These are phyloP conservation scores for Philonicus albiceps DNA, from an alignment of 2,888 invertebrate genomes.

Conservation along the genomic window DNA sequence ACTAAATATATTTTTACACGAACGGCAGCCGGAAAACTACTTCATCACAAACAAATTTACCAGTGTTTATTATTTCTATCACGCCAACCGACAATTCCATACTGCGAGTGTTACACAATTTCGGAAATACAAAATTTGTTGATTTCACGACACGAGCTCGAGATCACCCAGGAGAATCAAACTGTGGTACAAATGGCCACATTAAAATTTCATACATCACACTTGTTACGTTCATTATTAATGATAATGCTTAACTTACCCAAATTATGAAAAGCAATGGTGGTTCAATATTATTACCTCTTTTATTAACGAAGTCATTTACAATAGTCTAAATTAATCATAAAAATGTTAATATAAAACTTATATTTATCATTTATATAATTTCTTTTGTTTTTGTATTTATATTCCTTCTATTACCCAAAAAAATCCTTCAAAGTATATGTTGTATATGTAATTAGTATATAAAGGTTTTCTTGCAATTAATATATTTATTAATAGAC, in stretches of 20 bases:
- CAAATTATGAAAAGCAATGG: neutral
- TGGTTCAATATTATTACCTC: conserved; percentile 31
- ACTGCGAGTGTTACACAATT: too few relatives aligned
- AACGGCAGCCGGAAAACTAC: too few relatives aligned
- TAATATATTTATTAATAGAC: conserved; percentile 25
- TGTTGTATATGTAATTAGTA: conserved; percentile 39
- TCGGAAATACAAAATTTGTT: too few relatives aligned
- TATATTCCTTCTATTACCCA: conserved; percentile 37
- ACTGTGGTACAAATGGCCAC: too few relatives aligned
- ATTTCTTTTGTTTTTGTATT: conserved; percentile 36
- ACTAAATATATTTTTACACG: too few relatives aligned
- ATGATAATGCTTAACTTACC: neutral
- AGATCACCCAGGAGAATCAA: too few relatives aligned
- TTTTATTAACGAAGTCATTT: conserved; percentile 39
- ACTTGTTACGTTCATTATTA: too few relatives aligned
- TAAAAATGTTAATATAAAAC: conserved; percentile 45
- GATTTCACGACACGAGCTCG: too few relatives aligned
- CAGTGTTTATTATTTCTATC: too few relatives aligned
- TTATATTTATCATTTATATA: conserved; percentile 37
- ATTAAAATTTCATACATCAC: too few relatives aligned
- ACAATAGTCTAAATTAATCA: conserved; percentile 40
- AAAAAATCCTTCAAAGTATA: conserved; percentile 33
- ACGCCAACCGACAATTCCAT: too few relatives aligned
- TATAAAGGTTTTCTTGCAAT: conserved; percentile 34
- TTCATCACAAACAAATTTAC: too few relatives aligned